Conservation (phyloP, 2,113 vertebrate genomes). For the Alligator sinensis region DNA sequence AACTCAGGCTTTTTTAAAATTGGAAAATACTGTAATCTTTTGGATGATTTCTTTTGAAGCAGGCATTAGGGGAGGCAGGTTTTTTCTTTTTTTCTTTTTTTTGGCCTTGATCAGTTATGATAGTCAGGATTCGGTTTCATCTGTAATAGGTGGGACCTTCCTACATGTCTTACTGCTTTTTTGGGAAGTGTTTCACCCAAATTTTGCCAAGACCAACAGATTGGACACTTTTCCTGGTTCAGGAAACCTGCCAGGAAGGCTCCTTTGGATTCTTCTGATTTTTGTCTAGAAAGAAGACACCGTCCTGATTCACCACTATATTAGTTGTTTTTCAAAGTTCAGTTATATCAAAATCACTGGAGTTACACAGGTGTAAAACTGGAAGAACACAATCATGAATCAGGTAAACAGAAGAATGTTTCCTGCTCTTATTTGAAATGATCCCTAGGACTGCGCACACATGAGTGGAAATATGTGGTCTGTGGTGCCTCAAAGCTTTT, state of each 20-base stretch:
- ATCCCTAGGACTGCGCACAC: no score
- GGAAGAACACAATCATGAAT: neutral
- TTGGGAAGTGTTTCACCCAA: neutral
- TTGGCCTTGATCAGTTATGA: neutral
- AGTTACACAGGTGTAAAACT: neutral
- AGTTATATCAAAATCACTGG: neutral
- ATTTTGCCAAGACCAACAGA: neutral
- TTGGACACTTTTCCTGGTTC: neutral
- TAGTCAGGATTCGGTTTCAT: neutral
- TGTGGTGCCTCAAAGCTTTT: no score
- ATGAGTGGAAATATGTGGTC: no score
- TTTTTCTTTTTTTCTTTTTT: neutral
- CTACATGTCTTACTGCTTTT: neutral
- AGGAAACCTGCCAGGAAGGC: neutral
- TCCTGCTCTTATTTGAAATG: neutral
- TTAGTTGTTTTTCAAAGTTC: neutral
- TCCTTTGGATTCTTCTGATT: neutral
- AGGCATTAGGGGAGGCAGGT: neutral
- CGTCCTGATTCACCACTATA: neutral
- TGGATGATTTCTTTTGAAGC: neutral
- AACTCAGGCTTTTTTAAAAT: neutral
- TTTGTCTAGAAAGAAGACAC: neutral
- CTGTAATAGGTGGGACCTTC: neutral
- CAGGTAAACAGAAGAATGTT: constrained; percentile 16
- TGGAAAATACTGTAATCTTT: neutral